Conservation (phyloP, 1,140 invertebrate species). For the Tetragonula clypearis region DNA sequence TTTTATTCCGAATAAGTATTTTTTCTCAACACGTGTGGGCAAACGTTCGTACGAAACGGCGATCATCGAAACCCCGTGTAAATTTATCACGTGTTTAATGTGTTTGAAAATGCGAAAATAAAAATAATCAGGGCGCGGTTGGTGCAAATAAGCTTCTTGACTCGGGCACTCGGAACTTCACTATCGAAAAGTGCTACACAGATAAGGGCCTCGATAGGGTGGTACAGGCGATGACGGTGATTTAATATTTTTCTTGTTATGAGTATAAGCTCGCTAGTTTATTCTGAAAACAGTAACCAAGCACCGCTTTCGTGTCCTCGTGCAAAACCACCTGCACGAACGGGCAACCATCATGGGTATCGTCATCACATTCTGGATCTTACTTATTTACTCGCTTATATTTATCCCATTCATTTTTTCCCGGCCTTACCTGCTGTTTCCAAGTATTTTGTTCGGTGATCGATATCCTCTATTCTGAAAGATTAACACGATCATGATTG, state of each 20-base stretch:
- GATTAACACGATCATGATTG: neutral
- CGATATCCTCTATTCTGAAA: neutral
- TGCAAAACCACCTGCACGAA: slow-evolving; percentile 66
- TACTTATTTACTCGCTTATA: slow-evolving; percentile 59
- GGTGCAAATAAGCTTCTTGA: slow-evolving; percentile 33
- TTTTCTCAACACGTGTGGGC: neutral
- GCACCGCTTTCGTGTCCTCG: slow-evolving; percentile 52
- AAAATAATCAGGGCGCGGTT: slow-evolving; percentile 34
- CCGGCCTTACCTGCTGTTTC: slow-evolving; percentile 12
- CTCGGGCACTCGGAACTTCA: neutral
- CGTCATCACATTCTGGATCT: slow-evolving; percentile 41
- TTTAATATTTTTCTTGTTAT: slow-evolving; percentile 81
- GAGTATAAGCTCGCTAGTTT: slow-evolving; percentile 78
- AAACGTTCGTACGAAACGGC: neutral
- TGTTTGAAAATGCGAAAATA: slow-evolving; percentile 23
- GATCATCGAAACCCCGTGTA: slow-evolving; percentile 3
- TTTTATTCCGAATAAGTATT: neutral
- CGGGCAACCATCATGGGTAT: slow-evolving; percentile 36
- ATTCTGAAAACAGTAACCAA: slow-evolving; percentile 76
- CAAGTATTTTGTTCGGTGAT: neutral
- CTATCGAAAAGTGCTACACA: slow-evolving; percentile 34
- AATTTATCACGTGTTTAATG: slow-evolving; percentile 26
- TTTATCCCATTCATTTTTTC: slow-evolving; percentile 40
- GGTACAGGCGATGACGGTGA: slow-evolving; percentile 69
- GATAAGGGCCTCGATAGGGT: slow-evolving; percentile 54